Evolutionary conservation across 64 coral and sea anemone genomes (phyloP), one percentile per base, ranked within the genome.

Genomic region (Platygyra sinensis): DNA sequence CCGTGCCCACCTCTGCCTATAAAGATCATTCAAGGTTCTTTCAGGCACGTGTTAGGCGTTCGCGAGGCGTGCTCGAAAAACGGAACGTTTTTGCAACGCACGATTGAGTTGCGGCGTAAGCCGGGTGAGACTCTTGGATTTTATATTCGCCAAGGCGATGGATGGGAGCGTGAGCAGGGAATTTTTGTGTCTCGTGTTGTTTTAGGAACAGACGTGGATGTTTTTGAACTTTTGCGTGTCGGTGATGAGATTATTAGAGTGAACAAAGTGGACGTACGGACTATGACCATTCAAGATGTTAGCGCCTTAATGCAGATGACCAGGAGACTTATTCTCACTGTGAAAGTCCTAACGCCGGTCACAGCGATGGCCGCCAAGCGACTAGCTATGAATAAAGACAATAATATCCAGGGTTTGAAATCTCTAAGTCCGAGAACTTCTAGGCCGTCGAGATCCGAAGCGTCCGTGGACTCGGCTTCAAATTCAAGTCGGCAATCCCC

Each of bases 61-160:
- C 76, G 94, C 10, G 97, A 99, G 76, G 94, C 94, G 25, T 99
- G 97, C 63, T 99, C 97, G 10, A 99, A 99, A 62, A 92, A 99
- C 74, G 97, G 97, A 49, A 99, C 94, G 4, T 99, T 99, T 94
- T 39, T 99, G 83, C 97, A 99, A 36, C 87, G 97, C 46, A 93
- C 94, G 67, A 91, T 99, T 74, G 97, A 99, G 62, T 80, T 99
- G 18, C 91, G 87, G 32, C 91, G 94, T 74, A 96, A 99, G 30
- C 97, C 97, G 38, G 97, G 97, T 33, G 97, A 95, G 52, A 88
- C 97, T 2, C 88, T 99, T 19, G 97, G 97, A 19, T 99, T 99
- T 99, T 99, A 96, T 90, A 99, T 99, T 91, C 97, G 97, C 2
- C 97, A 99, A 76, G 97, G 97, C 38, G 97, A 99, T 81, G 97